Percentiles rank a stretch among this genome's conserved stretches.
These are phyloP conservation scores for Baryphthengus martii DNA, from an alignment of 2,113 vertebrate species.

Conservation along the genomic window DNA sequence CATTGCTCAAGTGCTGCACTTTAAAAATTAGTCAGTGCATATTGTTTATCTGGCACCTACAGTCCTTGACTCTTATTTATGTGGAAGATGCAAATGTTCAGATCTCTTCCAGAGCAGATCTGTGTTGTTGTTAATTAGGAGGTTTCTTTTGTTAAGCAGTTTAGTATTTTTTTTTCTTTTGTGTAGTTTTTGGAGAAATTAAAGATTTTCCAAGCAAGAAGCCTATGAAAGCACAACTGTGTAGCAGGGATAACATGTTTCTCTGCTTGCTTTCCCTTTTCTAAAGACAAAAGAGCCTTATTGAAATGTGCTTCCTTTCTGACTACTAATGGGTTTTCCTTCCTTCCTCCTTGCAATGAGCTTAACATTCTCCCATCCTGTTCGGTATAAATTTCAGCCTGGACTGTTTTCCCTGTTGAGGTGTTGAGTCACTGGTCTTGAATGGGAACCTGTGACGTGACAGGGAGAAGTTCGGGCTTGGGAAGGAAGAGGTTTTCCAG, in stretches of 20 bases:
- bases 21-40: background rate
- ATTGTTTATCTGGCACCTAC: background rate
- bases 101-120: background rate
- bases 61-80: background rate
- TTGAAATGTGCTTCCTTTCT: constrained; percentile 62
- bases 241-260: background rate
- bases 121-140: background rate
- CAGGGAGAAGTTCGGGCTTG: background rate
- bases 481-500: constrained; percentile 9
- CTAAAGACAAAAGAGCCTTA: constrained; percentile 53
- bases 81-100: background rate
- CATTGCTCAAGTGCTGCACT: background rate
- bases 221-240: background rate
- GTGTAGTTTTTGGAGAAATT: background rate
- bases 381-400: constrained; percentile 39
- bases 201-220: background rate
- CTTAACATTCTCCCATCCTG: constrained; percentile 59
- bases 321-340: constrained; percentile 53
- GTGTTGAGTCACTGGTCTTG: constrained; percentile 41
- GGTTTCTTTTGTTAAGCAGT: background rate
- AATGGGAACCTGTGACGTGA: background rate
- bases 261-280: constrained; percentile 48
- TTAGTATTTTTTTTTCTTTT: background rate
- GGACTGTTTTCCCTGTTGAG: constrained; percentile 23
- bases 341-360: constrained; percentile 57